Evolutionary conservation across 2,113 vertebrate species (phyloP), one percentile per base, ranked within the genome.

Genomic region (Corythaeola cristata): DNA sequence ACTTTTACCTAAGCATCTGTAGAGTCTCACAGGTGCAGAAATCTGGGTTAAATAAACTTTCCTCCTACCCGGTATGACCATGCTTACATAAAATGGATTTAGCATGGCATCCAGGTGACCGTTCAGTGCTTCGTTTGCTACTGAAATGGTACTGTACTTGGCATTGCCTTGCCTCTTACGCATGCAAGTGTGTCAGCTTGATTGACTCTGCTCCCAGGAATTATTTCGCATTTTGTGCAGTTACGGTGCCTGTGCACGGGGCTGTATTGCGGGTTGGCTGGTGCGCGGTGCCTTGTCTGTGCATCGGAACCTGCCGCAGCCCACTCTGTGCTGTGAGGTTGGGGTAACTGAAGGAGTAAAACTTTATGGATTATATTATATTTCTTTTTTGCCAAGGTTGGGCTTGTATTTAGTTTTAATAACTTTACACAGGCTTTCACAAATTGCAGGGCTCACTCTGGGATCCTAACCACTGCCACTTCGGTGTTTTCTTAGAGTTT

Each of bases 11-110:
- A 9, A 67, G n/a, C 53, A 26, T n/a, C 39, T 88, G 32, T n/a
- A 56, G 49, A 13, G 32, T 62, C 44, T 64, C 21, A 44, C 15
- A 32, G 45, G 33, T 81, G 59, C 28, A 69, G 55, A 84, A 79
- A 69, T n/a, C 9, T 66, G 39, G 1, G 17, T 85, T 88, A 73
- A 78, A 81, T 30, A 19, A 63, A 50, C 44, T 44, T 75, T 21
- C 35, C 6, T 64, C 55, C 20, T 74, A 5, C 4, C 0, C 1
- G 1, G 12, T 53, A 10, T 26, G 17, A 22, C 39, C 0, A 0
- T 58, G 45, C 26, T 75, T 62, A 21, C 6, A 24, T 20, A 45
- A 81, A 45, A 26, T 44, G 86, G 23, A 49, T 81, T 69, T 21
- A 76, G 50, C 0, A 0, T 64, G 45, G 24, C 47, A 49, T 53